Conservation (phyloP, 2,888 invertebrate genomes). For the Andrena minutula region DNA sequence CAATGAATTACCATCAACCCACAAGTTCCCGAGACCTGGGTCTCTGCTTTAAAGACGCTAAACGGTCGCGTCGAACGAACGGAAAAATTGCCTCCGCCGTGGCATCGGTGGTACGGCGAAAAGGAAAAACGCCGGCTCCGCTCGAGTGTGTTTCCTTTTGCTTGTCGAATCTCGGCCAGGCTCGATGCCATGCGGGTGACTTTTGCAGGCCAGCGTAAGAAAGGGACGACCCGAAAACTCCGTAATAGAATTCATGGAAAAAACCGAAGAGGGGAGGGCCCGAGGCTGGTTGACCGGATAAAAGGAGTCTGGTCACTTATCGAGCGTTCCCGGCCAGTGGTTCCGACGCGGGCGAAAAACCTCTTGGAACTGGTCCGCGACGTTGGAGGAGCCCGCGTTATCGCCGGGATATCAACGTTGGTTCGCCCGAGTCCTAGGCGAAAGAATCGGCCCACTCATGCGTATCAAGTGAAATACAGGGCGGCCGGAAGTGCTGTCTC, state of each 20-base stretch:
- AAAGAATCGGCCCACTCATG: constrained; percentile 54
- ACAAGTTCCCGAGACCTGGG: too few species aligned
- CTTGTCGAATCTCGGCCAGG: constrained; percentile 49
- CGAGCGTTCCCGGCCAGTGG: constrained; percentile 63
- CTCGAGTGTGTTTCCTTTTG: constrained; percentile 49
- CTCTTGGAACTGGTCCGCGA: constrained; percentile 28
- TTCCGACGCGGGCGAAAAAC: constrained; percentile 34
- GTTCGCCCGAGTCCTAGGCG: background rate
- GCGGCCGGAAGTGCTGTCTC: constrained; percentile 58
- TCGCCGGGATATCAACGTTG: constrained; percentile 46
- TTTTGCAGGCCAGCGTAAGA: constrained; percentile 65
- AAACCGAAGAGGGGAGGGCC: constrained; percentile 19
- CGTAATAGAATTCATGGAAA: constrained; percentile 47
- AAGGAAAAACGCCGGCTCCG: constrained; percentile 34
- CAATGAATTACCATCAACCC: too few species aligned
- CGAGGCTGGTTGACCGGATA: constrained; percentile 32
- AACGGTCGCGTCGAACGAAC: constrained; percentile 9
- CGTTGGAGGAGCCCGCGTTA: constrained; percentile 39
- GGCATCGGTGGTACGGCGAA: background rate
- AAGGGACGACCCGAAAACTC: constrained; percentile 39
- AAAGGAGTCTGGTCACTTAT: constrained; percentile 59
- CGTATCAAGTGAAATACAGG: constrained; percentile 65
- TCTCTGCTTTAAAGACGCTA: background rate
- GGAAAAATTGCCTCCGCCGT: constrained; percentile 37
- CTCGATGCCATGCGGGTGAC: constrained; percentile 45